Evolutionary conservation across 37 sponge, comb jelly and placozoan genomes (phyloP).

Genomic region (Trichoplax adhaerens): DNA sequence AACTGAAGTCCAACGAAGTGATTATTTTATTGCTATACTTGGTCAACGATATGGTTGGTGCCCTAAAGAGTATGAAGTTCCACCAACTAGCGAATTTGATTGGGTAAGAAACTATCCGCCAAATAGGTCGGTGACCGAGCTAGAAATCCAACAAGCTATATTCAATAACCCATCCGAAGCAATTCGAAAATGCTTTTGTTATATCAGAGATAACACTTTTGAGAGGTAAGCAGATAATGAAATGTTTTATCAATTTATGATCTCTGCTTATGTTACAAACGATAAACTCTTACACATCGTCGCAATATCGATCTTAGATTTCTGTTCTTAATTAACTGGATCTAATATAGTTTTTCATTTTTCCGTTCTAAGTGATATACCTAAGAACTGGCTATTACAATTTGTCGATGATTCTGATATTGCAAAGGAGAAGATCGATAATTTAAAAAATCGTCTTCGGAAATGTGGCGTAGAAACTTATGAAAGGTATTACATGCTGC

Average conservation of each 20-base stretch:
- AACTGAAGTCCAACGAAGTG: conserved; percentile 54
- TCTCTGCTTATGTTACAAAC: not conserved
- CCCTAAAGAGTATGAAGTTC: conserved; percentile 38
- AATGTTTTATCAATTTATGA: not conserved
- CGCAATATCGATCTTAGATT: not conserved
- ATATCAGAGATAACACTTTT: conserved; percentile 52
- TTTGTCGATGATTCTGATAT: not conserved
- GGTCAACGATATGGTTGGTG: conserved; percentile 92
- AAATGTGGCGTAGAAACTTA: conserved; percentile 73
- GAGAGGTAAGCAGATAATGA: conserved; percentile 14
- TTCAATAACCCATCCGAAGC: conserved; percentile 33
- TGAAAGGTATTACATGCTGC: conserved; percentile 11
- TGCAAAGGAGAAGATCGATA: conserved; percentile 30
- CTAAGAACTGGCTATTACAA: not conserved
- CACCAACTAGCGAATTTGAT: conserved; percentile 57
- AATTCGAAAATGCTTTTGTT: conserved; percentile 66
- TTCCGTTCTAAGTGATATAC: conserved; percentile 8
- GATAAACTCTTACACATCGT: not conserved
- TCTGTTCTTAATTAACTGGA: not conserved
- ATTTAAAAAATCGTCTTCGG: conserved; percentile 49
- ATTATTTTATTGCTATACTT: conserved; percentile 79
- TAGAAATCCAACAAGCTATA: conserved; percentile 77
- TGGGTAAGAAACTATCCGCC: conserved; percentile 67
- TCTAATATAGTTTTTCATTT: not conserved
- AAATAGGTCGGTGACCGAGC: conserved; percentile 75